phyloP scores from a whole-genome alignment of 2,797 vertebrate species.

The Pseudochirops corinnae region DNA sequence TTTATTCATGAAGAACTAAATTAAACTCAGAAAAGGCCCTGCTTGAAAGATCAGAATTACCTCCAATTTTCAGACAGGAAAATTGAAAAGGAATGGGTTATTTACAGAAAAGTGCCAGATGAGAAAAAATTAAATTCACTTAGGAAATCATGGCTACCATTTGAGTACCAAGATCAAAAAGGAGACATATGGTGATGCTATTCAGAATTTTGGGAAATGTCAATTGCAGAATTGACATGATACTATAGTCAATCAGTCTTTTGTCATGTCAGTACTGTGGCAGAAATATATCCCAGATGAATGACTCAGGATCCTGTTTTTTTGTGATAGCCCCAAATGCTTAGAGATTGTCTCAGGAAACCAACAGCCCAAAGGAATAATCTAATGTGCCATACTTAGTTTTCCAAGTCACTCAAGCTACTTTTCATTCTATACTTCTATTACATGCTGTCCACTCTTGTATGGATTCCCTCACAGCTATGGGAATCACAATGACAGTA shows the following conservation, averaged over 20 bases:
- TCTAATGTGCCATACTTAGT: background rate
- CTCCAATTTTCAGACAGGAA: conserved; percentile 29
- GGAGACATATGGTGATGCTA: background rate
- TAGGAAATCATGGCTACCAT: background rate
- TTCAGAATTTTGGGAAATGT: conserved; percentile 17
- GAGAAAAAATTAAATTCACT: background rate
- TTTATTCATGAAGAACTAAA: background rate
- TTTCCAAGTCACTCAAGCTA: background rate
- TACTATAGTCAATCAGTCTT: background rate
- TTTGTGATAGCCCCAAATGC: conserved; percentile 51
- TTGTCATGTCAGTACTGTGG: background rate
- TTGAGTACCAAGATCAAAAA: conserved; percentile 13
- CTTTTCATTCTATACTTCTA: conserved; percentile 45
- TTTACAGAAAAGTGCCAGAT: background rate
- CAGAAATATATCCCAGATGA: background rate
- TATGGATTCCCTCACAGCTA: background rate
- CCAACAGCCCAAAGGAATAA: background rate
- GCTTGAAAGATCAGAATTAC: conserved; percentile 1
- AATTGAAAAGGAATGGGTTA: background rate
- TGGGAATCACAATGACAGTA: conserved; percentile 24
- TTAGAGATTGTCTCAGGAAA: conserved; percentile 35
- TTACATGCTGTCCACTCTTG: conserved; percentile 24
- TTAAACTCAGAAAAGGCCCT: background rate
- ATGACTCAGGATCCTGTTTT: conserved; percentile 13
- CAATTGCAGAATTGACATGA: background rate